Evolutionary conservation across 2,888 invertebrate genomes (phyloP).

Genomic region (Conomelus anceps): DNA sequence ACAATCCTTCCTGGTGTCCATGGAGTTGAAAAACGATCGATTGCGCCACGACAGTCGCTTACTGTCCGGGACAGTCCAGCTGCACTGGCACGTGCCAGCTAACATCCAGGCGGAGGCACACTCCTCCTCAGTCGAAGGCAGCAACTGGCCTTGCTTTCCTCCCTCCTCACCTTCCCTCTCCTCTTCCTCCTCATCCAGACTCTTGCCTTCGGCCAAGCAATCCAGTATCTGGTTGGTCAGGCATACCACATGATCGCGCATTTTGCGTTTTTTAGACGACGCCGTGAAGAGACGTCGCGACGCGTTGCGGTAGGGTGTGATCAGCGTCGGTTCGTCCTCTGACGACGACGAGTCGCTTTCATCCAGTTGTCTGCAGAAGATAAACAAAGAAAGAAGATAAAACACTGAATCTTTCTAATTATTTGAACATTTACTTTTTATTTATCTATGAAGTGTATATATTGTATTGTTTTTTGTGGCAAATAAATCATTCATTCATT

Average conservation of each 20-base stretch:
- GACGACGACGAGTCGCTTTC: slow-evolving; percentile 16
- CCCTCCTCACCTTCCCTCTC: background rate
- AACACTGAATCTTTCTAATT: too few relatives aligned
- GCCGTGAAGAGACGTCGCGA: background rate
- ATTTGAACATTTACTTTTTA: too few relatives aligned
- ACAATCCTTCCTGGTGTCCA: background rate
- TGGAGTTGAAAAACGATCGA: background rate
- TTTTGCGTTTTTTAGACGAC: background rate
- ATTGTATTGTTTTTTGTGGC: too few relatives aligned
- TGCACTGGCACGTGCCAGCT: slow-evolving; percentile 54
- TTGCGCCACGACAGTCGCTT: background rate
- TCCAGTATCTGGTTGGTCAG: background rate
- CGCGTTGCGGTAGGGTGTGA: background rate
- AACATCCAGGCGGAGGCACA: slow-evolving; percentile 46
- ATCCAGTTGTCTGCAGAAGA: slow-evolving; percentile 4
- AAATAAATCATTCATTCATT: too few relatives aligned
- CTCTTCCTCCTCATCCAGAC: background rate
- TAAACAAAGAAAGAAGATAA: too few relatives aligned
- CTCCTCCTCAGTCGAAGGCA: background rate
- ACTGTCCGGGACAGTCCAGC: background rate
- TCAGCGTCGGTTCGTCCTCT: background rate
- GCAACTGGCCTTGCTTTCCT: background rate
- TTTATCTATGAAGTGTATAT: too few relatives aligned
- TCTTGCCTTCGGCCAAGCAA: background rate
- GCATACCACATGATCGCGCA: slow-evolving; percentile 3